phyloP scores from a whole-genome alignment of 37 sponge, comb jelly and placozoan species.

The Halisarca cf. caerulea region DNA sequence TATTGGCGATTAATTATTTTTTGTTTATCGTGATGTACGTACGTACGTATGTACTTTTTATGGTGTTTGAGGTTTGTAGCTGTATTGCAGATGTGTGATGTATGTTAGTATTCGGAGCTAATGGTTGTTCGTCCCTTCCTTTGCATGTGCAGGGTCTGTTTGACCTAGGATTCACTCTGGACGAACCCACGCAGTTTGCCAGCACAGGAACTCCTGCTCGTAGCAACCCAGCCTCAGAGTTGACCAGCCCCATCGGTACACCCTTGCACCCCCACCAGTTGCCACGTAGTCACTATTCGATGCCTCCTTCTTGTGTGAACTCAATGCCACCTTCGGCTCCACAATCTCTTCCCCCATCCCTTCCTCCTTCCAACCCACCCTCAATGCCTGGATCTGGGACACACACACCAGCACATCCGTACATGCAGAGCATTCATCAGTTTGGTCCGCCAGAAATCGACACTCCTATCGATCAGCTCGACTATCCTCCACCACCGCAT shows the following conservation, averaged over 20 bases:
- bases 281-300: neutral
- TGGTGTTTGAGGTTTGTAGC: neutral
- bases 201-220: slow-evolving; percentile 14
- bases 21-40: too few relatives aligned
- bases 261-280: slow-evolving; percentile 16
- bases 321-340: slow-evolving; percentile 20
- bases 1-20: too few relatives aligned
- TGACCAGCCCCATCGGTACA: slow-evolving; percentile 21
- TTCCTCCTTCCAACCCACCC: slow-evolving; percentile 25
- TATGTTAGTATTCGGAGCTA: too few relatives aligned
- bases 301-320: neutral
- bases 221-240: slow-evolving; percentile 21
- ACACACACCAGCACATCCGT: slow-evolving; percentile 19
- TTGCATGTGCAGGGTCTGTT: neutral
- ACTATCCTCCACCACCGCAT: neutral
- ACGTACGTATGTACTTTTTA: neutral
- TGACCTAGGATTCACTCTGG: neutral
- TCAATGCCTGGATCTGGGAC: slow-evolving; percentile 32
- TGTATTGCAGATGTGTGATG: neutral
- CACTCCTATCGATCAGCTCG: neutral
- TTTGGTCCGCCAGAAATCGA: neutral
- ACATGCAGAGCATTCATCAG: slow-evolving; percentile 14
- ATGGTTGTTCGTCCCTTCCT: neutral
- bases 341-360: slow-evolving; percentile 16
- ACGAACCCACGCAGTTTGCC: neutral